phyloP scores from a whole-genome alignment of 2,888 invertebrate genomes.

The Mycalesis mineus region DNA sequence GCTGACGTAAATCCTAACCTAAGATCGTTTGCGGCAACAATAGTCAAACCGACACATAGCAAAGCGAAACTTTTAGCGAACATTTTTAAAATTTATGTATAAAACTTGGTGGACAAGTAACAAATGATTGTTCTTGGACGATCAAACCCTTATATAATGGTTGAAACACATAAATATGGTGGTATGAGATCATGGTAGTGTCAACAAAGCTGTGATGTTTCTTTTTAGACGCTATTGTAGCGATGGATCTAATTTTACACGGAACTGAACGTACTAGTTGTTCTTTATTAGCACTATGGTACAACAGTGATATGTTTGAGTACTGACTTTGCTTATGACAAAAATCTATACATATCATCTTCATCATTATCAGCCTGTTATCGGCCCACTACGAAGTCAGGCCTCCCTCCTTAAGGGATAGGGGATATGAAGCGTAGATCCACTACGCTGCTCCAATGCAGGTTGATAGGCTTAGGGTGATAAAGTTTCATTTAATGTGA shows the following conservation, averaged over 20 bases:
- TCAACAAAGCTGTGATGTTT: conserved; percentile 21
- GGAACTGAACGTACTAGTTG: conserved; percentile 12
- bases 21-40: conserved; percentile 42
- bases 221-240: conserved; percentile 17
- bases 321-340: not conserved
- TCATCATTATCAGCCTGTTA: no score
- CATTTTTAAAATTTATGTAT: conserved; percentile 14
- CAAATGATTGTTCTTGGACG: conserved; percentile 23
- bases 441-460: no score
- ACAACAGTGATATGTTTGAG: not conserved
- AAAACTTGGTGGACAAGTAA: not conserved
- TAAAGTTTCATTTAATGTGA: no score
- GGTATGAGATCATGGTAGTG: conserved; percentile 29
- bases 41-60: conserved; percentile 4
- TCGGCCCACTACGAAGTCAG: no score
- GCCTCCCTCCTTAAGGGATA: no score
- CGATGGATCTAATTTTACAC: conserved; percentile 24
- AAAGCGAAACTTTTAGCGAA: conserved; percentile 7
- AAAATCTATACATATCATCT: no score
- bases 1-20: conserved; percentile 39
- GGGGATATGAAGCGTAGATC: no score
- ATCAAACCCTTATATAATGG: conserved; percentile 22
- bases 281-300: not conserved
- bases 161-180: not conserved
- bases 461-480: no score